A percentile compares a stretch with the other conserved stretches of the same genome.
Conservation (phyloP, 2,113 vertebrate genomes). For the Leiothrix lutea region DNA sequence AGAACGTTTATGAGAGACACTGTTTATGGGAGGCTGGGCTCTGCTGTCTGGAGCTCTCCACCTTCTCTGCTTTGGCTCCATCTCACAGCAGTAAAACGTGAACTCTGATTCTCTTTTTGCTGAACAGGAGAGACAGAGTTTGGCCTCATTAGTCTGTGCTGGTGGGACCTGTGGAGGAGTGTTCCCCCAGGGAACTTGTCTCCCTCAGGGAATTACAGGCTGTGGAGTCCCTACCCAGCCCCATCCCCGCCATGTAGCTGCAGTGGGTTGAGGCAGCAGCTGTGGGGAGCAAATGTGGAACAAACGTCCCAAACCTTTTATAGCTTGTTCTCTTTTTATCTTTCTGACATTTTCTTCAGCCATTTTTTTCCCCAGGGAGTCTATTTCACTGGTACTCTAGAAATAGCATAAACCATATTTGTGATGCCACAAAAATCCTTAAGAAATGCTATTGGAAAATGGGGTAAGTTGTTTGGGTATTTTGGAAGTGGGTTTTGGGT, state of each 20-base stretch:
- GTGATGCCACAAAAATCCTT: not conserved
- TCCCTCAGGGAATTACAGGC: not conserved
- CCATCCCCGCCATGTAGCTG: not conserved
- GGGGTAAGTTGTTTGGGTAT: not conserved
- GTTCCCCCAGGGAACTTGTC: not conserved
- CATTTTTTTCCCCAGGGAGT: not conserved
- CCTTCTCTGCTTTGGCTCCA: not conserved
- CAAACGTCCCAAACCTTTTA: fast-evolving
- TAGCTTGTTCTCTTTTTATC: not conserved
- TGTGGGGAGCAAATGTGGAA: not conserved
- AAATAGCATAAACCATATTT: not conserved
- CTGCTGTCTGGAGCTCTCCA: not conserved
- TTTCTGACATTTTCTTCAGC: not conserved
- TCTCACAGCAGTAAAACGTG: fast-evolving
- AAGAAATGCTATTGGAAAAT: not conserved
- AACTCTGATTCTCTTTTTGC: not conserved
- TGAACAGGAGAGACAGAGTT: not conserved
- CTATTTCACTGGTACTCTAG: not conserved
- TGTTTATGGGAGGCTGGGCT: not conserved
- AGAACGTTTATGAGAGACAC: not conserved
- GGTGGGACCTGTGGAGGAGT: not conserved
- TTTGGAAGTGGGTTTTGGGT: not conserved
- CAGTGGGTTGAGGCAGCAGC: fast-evolving
- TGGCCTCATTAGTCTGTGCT: not conserved
- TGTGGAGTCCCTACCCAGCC: fast-evolving